A percentile compares a stretch with the other conserved stretches of the same genome.
Conservation (phyloP, 2,113 vertebrate genomes). For the Melanerpes formicivorus region DNA sequence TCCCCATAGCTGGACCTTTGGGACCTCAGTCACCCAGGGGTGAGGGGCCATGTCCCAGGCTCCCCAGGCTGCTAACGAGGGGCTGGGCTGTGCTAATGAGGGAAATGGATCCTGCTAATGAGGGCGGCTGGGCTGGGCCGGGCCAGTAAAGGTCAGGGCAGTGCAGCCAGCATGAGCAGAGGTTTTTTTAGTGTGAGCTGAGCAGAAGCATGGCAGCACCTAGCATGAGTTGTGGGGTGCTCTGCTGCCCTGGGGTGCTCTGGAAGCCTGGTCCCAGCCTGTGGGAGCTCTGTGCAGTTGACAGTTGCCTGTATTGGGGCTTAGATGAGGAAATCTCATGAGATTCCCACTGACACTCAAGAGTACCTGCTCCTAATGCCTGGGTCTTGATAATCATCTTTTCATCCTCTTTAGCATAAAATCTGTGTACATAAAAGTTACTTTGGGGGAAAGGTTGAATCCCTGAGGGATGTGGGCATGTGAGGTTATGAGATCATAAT, state of each 20-base stretch:
- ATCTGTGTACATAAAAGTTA: neutral
- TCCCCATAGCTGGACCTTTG: neutral
- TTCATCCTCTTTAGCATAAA: neutral
- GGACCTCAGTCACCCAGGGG: rapidly evolving
- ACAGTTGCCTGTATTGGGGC: rapidly evolving
- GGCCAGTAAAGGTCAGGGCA: neutral
- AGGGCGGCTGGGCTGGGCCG: rapidly evolving
- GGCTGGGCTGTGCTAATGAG: neutral
- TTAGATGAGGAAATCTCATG: rapidly evolving
- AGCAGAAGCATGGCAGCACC: rapidly evolving
- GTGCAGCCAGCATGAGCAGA: rapidly evolving
- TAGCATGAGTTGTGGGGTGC: too few relatives aligned
- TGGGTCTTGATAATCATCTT: neutral
- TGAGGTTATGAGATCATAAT: neutral
- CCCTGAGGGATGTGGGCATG: neutral
- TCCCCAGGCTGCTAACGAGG: neutral
- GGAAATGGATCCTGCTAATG: neutral
- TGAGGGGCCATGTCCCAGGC: neutral
- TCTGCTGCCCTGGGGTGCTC: rapidly evolving
- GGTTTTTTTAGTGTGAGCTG: rapidly evolving
- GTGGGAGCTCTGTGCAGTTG: rapidly evolving
- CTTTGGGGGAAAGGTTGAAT: neutral
- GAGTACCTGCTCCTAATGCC: neutral
- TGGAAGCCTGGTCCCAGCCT: rapidly evolving
- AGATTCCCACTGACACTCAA: rapidly evolving